A percentile compares a stretch with the other conserved stretches of the same genome.
phyloP scores from a whole-genome alignment of 2,888 invertebrate species.

The Caradrina kadenii region DNA sequence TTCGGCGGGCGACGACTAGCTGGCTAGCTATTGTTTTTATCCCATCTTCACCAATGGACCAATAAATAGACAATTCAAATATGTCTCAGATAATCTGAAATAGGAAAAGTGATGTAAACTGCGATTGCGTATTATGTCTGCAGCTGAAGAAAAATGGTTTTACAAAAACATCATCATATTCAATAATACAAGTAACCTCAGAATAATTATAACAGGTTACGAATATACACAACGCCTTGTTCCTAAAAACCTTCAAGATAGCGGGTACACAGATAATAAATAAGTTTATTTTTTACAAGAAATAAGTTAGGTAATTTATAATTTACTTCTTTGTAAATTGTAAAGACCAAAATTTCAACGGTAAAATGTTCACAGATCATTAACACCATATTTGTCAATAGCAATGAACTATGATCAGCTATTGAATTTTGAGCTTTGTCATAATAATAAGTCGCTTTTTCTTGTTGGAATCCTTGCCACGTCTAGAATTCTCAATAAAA shows the following conservation, averaged over 20 bases:
- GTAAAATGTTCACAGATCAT: background rate
- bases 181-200: too few relatives aligned
- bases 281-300: too few relatives aligned
- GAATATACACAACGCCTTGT: too few relatives aligned
- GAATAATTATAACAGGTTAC: too few relatives aligned
- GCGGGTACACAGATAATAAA: too few relatives aligned
- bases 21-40: conserved; percentile 32
- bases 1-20: conserved; percentile 17
- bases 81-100: conserved; percentile 13
- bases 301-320: too few relatives aligned
- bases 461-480: conserved; percentile 10
- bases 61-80: conserved; percentile 33
- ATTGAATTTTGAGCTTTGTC: background rate
- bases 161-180: too few relatives aligned
- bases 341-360: background rate
- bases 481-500: background rate
- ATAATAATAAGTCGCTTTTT: background rate
- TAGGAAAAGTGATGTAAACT: background rate
- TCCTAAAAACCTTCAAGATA: too few relatives aligned
- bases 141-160: background rate
- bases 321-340: background rate
- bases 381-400: background rate
- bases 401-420: background rate
- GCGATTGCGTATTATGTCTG: background rate
- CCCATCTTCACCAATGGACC: conserved; percentile 1